Percentiles rank a stretch among this genome's conserved stretches.
Evolutionary conservation across 2,888 invertebrate genomes (phyloP).

Genomic region (Papilio protenor): DNA sequence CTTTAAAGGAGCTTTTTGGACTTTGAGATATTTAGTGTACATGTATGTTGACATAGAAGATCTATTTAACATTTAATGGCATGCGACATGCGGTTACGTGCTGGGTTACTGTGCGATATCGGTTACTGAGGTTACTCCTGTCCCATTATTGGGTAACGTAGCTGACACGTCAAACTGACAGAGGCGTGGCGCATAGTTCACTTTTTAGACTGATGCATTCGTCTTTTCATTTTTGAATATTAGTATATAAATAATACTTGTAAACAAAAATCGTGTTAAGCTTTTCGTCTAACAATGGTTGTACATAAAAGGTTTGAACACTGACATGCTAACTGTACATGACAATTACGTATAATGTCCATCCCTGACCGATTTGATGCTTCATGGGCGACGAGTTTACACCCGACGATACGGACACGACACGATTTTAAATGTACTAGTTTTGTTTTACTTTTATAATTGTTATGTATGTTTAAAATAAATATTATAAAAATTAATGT

Average conservation of each 20-base stretch:
- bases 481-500: background rate
- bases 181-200: background rate
- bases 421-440: background rate
- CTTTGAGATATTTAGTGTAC: background rate
- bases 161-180: slow-evolving; percentile 26
- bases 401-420: slow-evolving; percentile 5
- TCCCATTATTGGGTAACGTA: slow-evolving; percentile 20
- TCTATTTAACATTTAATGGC: background rate
- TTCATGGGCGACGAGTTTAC: slow-evolving; percentile 11
- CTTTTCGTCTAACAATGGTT: slow-evolving; percentile 8
- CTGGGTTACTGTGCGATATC: slow-evolving; percentile 28
- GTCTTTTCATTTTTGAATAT: too few relatives aligned
- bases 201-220: background rate
- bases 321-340: slow-evolving; percentile 5
- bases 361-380: slow-evolving; percentile 36
- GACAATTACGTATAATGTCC: slow-evolving; percentile 8
- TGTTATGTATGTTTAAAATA: background rate
- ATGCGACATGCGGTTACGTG: slow-evolving; percentile 39
- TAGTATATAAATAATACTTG: too few relatives aligned
- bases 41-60: slow-evolving; percentile 7
- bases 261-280: background rate
- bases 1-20: background rate
- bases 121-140: slow-evolving; percentile 40
- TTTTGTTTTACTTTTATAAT: background rate
- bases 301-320: slow-evolving; percentile 4